phyloP scores from a whole-genome alignment of 2,797 vertebrate genomes.

The Cuculus canorus region DNA sequence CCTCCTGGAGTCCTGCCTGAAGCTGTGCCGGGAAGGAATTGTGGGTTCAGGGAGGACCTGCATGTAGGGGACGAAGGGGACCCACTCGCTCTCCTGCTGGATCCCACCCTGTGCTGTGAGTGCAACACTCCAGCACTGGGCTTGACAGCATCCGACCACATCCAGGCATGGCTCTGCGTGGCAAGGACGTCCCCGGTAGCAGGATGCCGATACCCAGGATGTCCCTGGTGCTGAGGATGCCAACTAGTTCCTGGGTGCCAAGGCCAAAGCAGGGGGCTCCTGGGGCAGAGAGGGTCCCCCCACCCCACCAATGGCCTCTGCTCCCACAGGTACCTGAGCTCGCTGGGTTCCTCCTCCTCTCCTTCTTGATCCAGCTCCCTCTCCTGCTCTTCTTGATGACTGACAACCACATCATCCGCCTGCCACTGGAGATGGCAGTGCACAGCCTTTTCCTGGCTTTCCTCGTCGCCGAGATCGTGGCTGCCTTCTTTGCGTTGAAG shows the following conservation, averaged over 20 bases:
- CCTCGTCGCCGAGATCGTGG: conserved; percentile 75
- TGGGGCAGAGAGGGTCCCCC: not conserved
- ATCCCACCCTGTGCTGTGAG: not conserved
- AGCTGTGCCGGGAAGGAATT: not conserved
- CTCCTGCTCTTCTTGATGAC: conserved; percentile 88
- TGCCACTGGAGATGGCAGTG: conserved; percentile 83
- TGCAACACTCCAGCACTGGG: not conserved
- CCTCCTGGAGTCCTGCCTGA: not conserved
- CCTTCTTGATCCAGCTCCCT: conserved; percentile 86
- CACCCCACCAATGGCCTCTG: fast-evolving
- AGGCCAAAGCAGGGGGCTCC: no score
- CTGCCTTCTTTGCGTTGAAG: conserved; percentile 80
- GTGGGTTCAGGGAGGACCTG: not conserved
- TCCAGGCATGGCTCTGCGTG: fast-evolving
- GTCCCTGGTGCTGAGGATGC: no score
- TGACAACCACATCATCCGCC: conserved; percentile 77
- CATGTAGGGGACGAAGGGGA: not conserved
- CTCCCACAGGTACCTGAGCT: conserved; percentile 84
- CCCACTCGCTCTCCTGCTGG: not conserved
- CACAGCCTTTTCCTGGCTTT: conserved; percentile 83
- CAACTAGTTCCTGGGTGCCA: fast-evolving
- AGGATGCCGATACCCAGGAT: fast-evolving
- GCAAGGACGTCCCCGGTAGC: fast-evolving
- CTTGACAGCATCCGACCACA: not conserved
- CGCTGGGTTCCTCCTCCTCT: conserved; percentile 87